phyloP scores from a whole-genome alignment of 2,797 vertebrate genomes.

The Aplochiton taeniatus region DNA sequence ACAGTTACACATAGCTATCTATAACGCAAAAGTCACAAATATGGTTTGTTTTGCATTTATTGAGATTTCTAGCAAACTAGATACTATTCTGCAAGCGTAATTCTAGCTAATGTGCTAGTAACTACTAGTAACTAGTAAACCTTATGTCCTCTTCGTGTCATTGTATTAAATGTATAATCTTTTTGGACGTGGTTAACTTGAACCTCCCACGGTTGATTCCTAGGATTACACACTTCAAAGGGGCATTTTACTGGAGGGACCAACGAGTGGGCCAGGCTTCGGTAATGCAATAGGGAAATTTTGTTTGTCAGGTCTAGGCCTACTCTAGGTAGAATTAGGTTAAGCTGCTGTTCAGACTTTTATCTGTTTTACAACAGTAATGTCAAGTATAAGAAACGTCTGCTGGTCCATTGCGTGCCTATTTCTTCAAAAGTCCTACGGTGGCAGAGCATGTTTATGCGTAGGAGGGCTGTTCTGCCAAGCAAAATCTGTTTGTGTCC shows the following conservation, averaged over 20 bases:
- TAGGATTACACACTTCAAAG: conserved; percentile 31
- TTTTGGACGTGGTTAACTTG: conserved; percentile 21
- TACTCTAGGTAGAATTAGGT: conserved; percentile 45
- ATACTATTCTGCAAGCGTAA: too few relatives aligned
- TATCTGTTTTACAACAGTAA: conserved; percentile 62
- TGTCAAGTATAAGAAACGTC: conserved; percentile 72
- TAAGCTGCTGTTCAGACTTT: conserved; percentile 57
- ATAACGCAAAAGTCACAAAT: too few relatives aligned
- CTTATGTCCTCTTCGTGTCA: neutral
- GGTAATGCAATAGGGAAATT: conserved; percentile 2
- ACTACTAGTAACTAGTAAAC: neutral
- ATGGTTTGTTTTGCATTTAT: too few relatives aligned
- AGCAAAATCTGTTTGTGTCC: conserved; percentile 79
- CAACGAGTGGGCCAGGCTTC: neutral
- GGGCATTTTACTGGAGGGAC: conserved; percentile 9
- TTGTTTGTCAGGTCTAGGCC: conserved; percentile 27
- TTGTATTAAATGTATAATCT: conserved; percentile 8
- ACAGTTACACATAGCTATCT: too few relatives aligned
- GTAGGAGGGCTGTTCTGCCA: conserved; percentile 80
- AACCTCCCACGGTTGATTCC: conserved; percentile 51
- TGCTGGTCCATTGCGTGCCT: conserved; percentile 57
- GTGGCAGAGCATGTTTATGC: conserved; percentile 81
- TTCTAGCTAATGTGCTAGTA: neutral
- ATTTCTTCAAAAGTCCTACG: conserved; percentile 72
- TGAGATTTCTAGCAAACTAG: too few relatives aligned